Evolutionary conservation across 2,888 invertebrate genomes (phyloP), one percentile per base, ranked within the genome.

Genomic region (Resseliella maxima): DNA sequence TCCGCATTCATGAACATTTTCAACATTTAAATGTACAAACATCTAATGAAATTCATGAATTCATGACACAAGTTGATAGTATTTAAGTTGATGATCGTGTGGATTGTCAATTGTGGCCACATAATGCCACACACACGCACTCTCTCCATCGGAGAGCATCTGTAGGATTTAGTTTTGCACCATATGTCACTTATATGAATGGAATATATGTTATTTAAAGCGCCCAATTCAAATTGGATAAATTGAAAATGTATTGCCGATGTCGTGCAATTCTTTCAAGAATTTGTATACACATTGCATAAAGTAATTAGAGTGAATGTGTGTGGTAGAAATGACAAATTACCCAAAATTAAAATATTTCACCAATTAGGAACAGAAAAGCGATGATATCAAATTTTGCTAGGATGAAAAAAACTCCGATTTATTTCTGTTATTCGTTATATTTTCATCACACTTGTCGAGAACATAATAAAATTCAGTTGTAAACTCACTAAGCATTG

Each of bases 1-100:
- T 72, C 72, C 72, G 72, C 72, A 15, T 72, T 3, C 72, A 31
- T 72, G 72, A 72, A 31, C 35, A 72, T 31, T 72, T 72, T 15
- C 59, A 59, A 31, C 72, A 72, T 72, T 72, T 0, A 72, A 31
- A 12, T 31, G 15, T 72, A 72, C 18, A 18, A 72, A 72, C 72
- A 72, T 72, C 10, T 72, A 35, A 72, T 59, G 27, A 6, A 41
- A n/a, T n/a, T n/a, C n/a, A n/a, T n/a, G 15, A 18, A 50, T 59
- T 59, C 24, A 59, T 59, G 59, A 10, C 24, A 59, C 59, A 59
- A 72, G 35, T 72, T 72, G 72, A 12, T 18, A n/a, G n/a, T n/a
- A n/a, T n/a, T n/a, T n/a, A n/a, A 50, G 50, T 50, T 50, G 50
- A 50, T 50, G 50, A 50, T n/a, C n/a, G 27, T 59, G n/a, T 8